Base-by-base conservation (phyloP, 2,113 vertebrate genomes). In the Microtus richardsoni region DNA sequence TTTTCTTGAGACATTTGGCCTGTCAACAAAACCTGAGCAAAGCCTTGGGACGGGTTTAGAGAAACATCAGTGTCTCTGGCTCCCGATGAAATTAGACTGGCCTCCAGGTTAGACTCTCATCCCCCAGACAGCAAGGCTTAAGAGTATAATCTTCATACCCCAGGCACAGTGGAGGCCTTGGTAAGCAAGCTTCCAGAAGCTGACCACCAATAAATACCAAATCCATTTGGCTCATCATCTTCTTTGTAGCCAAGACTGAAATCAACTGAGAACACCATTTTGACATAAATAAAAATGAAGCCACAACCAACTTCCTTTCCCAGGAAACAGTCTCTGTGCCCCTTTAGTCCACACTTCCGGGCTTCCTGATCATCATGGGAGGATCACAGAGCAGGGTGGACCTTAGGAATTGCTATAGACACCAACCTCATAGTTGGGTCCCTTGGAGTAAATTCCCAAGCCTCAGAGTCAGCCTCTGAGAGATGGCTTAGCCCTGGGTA, bases 391-490 rank as follows among this genome's bases (percentile, higher is more conserved):
- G 9, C 24, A 26, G 17, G 70, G 33, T 71, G 5, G 33, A 71
- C 41, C n/a, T 92, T 84, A 60, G 47, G 44, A 88, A 71, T 7
- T 54, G 21, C 64, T 36, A 8, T 30, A 54, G 30, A 66, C 26
- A 17, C 28, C 28, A 47, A 22, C 83, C 17, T 39, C 30, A 30
- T 26, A 39, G 49, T 75, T 49, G 24, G 36, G 7, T 83, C 44
- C 36, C 83, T 41, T 36, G 2, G 54, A 36, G 47, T n/a, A 82
- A 88, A 83, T 12, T 39, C 7, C 26, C 58, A 28, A 77, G 36
- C 36, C 60, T 66, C 68, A 74, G 62, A 93, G 14, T 78, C 26
- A 73, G 30, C 26, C 54, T 95, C 84, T 91, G 91, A 83, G 83
- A 90, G 66, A 33, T 44, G 22, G 26, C 16, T 54, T 74, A 54